These are phyloP conservation scores for Rhagium mordax DNA, from an alignment of 2,888 invertebrate genomes.

Conservation along the genomic window DNA sequence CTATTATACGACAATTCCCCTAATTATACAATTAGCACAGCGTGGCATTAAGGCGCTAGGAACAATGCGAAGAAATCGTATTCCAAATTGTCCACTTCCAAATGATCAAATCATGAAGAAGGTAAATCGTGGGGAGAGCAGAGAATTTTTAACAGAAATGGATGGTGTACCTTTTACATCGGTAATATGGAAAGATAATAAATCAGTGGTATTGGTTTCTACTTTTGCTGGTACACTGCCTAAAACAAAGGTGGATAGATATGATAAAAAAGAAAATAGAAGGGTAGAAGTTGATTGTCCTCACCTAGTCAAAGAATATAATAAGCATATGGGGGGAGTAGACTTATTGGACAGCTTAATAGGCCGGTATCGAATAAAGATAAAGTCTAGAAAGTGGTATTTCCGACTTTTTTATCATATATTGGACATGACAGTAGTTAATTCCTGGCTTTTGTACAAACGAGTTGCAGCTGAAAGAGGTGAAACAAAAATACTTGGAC, in stretches of 20 bases:
- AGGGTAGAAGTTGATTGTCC: background rate
- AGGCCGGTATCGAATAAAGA: constrained; percentile 38
- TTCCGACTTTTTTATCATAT: constrained; percentile 47
- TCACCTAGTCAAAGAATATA: constrained; percentile 27
- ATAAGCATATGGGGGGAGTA: constrained; percentile 45
- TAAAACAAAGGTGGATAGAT: background rate
- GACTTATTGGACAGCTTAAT: constrained; percentile 40
- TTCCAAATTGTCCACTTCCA: too few species aligned
- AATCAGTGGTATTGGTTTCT: background rate
- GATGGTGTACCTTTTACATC: too few species aligned
- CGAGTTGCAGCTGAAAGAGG: background rate
- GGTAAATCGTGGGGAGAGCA: too few species aligned
- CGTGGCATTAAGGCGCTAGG: background rate
- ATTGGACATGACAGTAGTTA: constrained; percentile 43
- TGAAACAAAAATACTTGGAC: background rate
- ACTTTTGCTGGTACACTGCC: background rate
- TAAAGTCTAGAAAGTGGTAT: constrained; percentile 45
- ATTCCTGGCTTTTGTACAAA: constrained; percentile 43
- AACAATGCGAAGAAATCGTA: too few species aligned
- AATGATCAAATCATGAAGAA: too few species aligned
- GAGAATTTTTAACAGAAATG: background rate
- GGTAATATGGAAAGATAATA: too few species aligned
- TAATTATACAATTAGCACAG: background rate
- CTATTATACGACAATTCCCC: constrained; percentile 52
- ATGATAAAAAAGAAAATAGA: background rate